Evolutionary conservation across 1,140 invertebrate genomes (phyloP), one percentile per base, ranked within the genome.

Genomic region (Drosophila elegans): DNA sequence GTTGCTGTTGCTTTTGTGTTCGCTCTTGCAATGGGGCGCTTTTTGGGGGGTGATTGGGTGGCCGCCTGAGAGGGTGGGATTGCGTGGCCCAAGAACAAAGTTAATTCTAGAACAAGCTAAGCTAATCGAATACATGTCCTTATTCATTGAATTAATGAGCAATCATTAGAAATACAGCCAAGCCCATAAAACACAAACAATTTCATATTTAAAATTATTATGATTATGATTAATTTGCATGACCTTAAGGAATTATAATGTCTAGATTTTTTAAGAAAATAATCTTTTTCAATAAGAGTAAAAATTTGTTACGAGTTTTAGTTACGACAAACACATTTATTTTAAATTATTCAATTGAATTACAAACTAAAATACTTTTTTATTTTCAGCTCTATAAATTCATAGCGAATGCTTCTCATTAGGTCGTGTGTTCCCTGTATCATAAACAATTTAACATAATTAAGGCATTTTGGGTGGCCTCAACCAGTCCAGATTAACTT

Each of bases 1-100:
- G 55, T 79, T 74, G 61, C 64, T 72, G 60, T 53, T 59, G 62
- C 45, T 34, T 29, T 11, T 48, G 61, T 12, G 32, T 36, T 39
- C n/a, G 51, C 34, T 52, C 13, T 41, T 41, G 36, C 29, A 16
- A n/a, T 16, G 48, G 48, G 48, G 48, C 48, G 27, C 29, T 16
- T 25, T 61, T 44, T 41, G 44, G 39, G 34, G 34, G 12, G 29
- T 38, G 45, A 11, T 36, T 32, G 27, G 48, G 48, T 3, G 13
- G 32, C 32, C 13, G 29, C 0, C 49, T 11, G 9, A 11, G 13
- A n/a, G 25, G 29, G 44, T 25, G 46, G 48, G n/a, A n/a, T 13
- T 29, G 13, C 6, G 46, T 38, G 25, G 57, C 34, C 27, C 25
- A 39, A 25, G 32, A 64, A 21, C 11, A 12, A 54, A 44, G 34